Conservation (phyloP, 1,140 invertebrate genomes). For the Brachionus koreanus region DNA sequence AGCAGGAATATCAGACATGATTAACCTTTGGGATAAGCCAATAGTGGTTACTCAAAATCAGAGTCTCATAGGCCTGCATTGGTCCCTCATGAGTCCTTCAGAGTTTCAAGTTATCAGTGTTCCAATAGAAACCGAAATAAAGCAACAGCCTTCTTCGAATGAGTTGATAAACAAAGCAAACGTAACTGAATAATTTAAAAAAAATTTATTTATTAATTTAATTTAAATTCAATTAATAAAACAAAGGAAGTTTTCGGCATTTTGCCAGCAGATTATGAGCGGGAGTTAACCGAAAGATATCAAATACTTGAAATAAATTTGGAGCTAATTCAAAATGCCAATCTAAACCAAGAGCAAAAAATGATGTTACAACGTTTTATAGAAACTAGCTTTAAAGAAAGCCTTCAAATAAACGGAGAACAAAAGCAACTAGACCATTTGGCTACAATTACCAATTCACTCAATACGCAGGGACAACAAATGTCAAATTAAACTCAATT, state of each 20-base stretch:
- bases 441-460: conserved; percentile 17
- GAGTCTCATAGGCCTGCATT: not conserved
- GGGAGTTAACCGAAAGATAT: not conserved
- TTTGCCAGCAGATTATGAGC: conserved; percentile 21
- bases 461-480: not conserved
- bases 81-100: conserved; percentile 24
- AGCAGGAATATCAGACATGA: conserved; percentile 3
- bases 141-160: not conserved
- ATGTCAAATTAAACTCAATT: not conserved
- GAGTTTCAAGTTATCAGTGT: conserved; percentile 21
- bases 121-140: not conserved
- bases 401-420: conserved; percentile 8
- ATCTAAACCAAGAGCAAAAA: conserved; percentile 22
- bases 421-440: conserved; percentile 41
- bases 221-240: not conserved
- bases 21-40: conserved; percentile 40
- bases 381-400: conserved; percentile 32
- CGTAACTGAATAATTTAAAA: not conserved
- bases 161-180: conserved; percentile 19
- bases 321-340: conserved; percentile 1
- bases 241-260: conserved; percentile 16
- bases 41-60: conserved; percentile 40
- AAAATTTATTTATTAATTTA: not conserved
- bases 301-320: conserved; percentile 27
- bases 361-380: conserved; percentile 42